Evolutionary conservation across 1,140 invertebrate species (phyloP).

Genomic region (Aphelinus certus): DNA sequence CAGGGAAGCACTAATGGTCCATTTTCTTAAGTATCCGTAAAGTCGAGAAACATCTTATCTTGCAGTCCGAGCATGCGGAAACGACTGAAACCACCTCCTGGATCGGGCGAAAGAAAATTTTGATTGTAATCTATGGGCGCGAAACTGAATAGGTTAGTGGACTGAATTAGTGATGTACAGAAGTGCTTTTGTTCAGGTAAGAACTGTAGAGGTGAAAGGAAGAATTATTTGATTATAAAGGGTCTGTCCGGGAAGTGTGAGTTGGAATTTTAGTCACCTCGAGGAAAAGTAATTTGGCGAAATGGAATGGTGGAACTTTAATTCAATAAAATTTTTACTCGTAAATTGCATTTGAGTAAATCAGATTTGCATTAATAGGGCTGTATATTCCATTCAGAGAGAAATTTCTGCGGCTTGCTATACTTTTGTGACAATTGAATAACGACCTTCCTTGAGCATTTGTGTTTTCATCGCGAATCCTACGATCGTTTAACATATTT

Average conservation of each 20-base stretch:
- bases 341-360: not conserved
- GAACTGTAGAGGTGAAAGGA: conserved; percentile 4
- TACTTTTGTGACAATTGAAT: too few relatives aligned
- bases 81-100: not conserved
- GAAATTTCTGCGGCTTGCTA: too few relatives aligned
- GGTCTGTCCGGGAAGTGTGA: not conserved
- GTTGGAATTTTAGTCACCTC: conserved; percentile 10
- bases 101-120: conserved; percentile 14
- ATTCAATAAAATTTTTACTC: conserved; percentile 29
- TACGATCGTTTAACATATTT: too few relatives aligned
- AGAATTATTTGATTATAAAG: conserved; percentile 31
- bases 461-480: too few relatives aligned
- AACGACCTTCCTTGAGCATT: too few relatives aligned
- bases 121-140: conserved; percentile 3
- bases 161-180: not conserved
- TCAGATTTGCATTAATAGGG: conserved; percentile 18
- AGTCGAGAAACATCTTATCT: conserved; percentile 22
- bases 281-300: conserved; percentile 21
- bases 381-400: not conserved
- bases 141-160: not conserved
- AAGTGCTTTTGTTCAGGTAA: not conserved
- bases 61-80: too few relatives aligned
- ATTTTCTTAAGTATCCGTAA: conserved; percentile 30
- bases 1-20: conserved; percentile 15
- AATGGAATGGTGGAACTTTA: conserved; percentile 7